Percentiles rank a stretch among this genome's conserved stretches.
These are phyloP conservation scores for Siphlonurus alternatus DNA, from an alignment of 2,888 invertebrate genomes.

Conservation along the genomic window DNA sequence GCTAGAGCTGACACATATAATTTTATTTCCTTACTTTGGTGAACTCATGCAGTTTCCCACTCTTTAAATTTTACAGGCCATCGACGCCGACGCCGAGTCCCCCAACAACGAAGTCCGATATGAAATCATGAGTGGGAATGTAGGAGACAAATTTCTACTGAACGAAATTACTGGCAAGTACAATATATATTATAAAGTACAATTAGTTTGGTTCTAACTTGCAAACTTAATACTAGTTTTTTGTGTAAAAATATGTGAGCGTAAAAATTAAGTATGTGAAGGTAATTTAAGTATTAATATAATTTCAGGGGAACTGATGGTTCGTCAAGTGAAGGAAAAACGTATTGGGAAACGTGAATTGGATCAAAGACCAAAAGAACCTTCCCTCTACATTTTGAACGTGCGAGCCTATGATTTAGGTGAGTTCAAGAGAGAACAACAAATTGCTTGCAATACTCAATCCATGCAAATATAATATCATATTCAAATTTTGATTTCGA, in stretches of 20 bases:
- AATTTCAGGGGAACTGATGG: slow-evolving; percentile 41
- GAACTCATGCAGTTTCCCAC: no score
- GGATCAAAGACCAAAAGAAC: neutral
- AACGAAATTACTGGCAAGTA: slow-evolving; percentile 51
- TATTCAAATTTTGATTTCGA: no score
- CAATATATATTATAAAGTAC: slow-evolving; percentile 3
- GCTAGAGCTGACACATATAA: no score
- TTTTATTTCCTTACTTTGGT: no score
- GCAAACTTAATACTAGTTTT: no score
- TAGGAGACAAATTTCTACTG: slow-evolving; percentile 53
- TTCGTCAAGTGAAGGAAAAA: slow-evolving; percentile 29
- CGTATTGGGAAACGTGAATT: neutral
- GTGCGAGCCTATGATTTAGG: slow-evolving; percentile 70
- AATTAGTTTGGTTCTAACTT: neutral
- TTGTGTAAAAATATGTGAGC: no score
- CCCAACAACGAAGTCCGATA: slow-evolving; percentile 78
- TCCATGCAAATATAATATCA: no score
- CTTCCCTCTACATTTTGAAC: slow-evolving; percentile 32
- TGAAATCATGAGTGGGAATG: slow-evolving; percentile 61
- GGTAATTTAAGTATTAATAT: neutral
- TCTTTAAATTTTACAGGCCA: no score
- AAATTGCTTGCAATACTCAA: no score
- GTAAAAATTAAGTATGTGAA: no score
- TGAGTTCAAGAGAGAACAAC: no score
- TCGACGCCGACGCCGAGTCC: slow-evolving; percentile 63